These are phyloP conservation scores for Fopius arisanus DNA, from an alignment of 1,140 invertebrate genomes.

Conservation along the genomic window DNA sequence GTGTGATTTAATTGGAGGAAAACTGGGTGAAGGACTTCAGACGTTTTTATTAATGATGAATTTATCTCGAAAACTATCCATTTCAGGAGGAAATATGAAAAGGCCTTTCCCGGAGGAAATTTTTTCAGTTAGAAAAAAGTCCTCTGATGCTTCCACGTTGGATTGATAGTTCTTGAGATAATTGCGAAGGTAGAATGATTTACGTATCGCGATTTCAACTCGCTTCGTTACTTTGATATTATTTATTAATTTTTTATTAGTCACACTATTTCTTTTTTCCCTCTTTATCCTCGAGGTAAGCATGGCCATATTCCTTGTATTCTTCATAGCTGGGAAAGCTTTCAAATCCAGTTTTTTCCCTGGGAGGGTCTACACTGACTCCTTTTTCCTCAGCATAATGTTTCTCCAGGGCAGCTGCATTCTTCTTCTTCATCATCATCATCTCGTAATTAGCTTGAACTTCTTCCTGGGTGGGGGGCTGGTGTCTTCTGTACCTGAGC, in stretches of 20 bases:
- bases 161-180: too few relatives aligned
- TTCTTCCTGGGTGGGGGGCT: slow-evolving; percentile 78
- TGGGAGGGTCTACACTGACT: background rate
- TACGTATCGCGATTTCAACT: too few relatives aligned
- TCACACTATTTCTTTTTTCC: background rate
- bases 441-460: slow-evolving; percentile 73
- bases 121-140: too few relatives aligned
- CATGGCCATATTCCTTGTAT: slow-evolving; percentile 39
- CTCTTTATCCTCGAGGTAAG: slow-evolving; percentile 31
- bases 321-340: slow-evolving; percentile 55
- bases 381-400: slow-evolving; percentile 29
- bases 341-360: background rate
- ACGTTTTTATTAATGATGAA: too few relatives aligned
- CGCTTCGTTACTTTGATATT: too few relatives aligned
- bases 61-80: too few relatives aligned
- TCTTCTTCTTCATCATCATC: slow-evolving; percentile 75
- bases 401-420: slow-evolving; percentile 74
- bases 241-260: background rate
- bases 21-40: too few relatives aligned
- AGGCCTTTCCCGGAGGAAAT: too few relatives aligned
- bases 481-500: slow-evolving; percentile 73
- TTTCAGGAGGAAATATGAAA: too few relatives aligned
- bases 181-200: too few relatives aligned
- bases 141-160: too few relatives aligned
- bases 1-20: background rate